Evolutionary conservation across 1,140 invertebrate genomes (phyloP).

Genomic region (Eciton burchellii): DNA sequence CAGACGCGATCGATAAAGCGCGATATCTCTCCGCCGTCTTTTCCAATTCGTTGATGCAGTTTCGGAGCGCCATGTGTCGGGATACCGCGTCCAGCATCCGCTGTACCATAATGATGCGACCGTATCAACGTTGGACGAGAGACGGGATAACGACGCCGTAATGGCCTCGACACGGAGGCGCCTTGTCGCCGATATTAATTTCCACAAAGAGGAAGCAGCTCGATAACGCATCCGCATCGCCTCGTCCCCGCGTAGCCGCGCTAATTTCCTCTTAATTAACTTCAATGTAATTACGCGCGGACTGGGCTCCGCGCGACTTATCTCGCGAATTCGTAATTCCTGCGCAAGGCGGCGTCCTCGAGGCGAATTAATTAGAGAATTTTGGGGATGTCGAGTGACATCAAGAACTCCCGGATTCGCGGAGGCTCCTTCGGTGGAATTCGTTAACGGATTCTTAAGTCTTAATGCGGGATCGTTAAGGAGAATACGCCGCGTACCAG

Average conservation of each 20-base stretch:
- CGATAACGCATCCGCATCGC: background rate
- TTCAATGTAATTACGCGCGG: slow-evolving; percentile 33
- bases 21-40: no score
- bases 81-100: no score
- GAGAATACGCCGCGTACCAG: slow-evolving; percentile 1
- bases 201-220: background rate
- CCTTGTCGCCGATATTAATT: slow-evolving; percentile 23
- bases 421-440: background rate
- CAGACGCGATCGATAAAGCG: no score
- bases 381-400: background rate
- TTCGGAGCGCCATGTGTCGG: background rate
- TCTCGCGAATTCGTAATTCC: slow-evolving; percentile 39
- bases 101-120: background rate
- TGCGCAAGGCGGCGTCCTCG: background rate
- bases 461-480: slow-evolving; percentile 42
- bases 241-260: background rate
- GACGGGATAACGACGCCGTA: background rate
- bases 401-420: background rate
- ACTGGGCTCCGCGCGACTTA: slow-evolving; percentile 5
- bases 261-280: slow-evolving; percentile 45
- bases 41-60: background rate
- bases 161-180: background rate
- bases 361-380: slow-evolving; percentile 47
- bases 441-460: slow-evolving; percentile 51
- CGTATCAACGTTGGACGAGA: background rate